phyloP scores from a whole-genome alignment of 2,888 invertebrate species.

The Linyphia triangularis region DNA sequence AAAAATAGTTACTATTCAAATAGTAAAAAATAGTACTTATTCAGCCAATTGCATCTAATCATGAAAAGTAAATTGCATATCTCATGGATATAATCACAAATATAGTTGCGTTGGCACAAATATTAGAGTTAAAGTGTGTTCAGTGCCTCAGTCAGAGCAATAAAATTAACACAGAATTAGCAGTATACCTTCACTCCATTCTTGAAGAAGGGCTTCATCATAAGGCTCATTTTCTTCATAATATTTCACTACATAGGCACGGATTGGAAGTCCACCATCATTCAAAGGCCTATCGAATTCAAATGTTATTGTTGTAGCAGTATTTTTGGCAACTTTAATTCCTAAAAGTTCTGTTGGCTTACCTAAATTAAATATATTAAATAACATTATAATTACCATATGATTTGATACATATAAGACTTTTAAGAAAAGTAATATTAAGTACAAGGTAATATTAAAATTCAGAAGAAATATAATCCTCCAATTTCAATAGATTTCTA shows the following conservation, averaged over 20 bases:
- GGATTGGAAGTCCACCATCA: conserved; percentile 87
- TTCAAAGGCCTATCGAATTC: conserved; percentile 87
- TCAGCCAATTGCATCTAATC: too few relatives aligned
- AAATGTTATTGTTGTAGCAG: conserved; percentile 90
- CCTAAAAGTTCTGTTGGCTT: conserved; percentile 85
- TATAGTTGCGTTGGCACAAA: too few relatives aligned
- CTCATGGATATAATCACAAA: too few relatives aligned
- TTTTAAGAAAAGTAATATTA: background rate
- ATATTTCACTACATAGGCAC: conserved; percentile 87
- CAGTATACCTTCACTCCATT: conserved; percentile 86
- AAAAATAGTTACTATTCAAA: too few relatives aligned
- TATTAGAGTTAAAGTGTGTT: too few relatives aligned
- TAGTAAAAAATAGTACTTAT: too few relatives aligned
- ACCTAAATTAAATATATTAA: conserved; percentile 49
- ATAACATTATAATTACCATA: too few relatives aligned
- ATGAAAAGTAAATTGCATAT: too few relatives aligned
- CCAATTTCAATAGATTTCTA: too few relatives aligned
- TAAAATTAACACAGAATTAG: too few relatives aligned
- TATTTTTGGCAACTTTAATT: conserved; percentile 83
- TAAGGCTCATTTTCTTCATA: conserved; percentile 86
- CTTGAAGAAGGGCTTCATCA: conserved; percentile 86
- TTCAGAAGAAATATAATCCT: background rate
- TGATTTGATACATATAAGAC: background rate
- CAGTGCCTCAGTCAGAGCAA: too few relatives aligned
- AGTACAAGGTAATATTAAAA: background rate